phyloP scores from a whole-genome alignment of 2,888 invertebrate genomes.

The Perizoma flavofasciatum region DNA sequence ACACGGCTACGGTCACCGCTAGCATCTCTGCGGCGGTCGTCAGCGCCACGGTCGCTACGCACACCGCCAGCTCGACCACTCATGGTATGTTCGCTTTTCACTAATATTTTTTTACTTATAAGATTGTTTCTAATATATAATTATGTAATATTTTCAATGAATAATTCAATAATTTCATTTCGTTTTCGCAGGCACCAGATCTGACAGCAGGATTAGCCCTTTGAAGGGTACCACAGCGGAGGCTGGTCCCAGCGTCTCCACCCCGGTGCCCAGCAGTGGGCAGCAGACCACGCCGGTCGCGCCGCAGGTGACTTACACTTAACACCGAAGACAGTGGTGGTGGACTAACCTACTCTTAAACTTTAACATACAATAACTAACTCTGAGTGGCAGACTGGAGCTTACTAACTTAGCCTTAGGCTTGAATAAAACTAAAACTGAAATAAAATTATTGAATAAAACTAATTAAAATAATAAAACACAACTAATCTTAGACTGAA shows the following conservation, averaged over 20 bases:
- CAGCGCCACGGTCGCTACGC: constrained; percentile 38
- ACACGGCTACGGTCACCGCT: constrained; percentile 22
- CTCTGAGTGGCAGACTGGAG: neutral
- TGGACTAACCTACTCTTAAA: neutral
- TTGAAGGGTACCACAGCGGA: constrained; percentile 41
- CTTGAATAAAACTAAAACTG: no score
- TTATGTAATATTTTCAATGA: no score
- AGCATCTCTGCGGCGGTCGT: constrained; percentile 28
- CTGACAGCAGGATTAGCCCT: constrained; percentile 37
- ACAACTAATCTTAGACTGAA: no score
- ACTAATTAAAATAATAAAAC: no score
- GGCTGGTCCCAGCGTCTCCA: constrained; percentile 50
- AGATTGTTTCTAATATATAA: no score
- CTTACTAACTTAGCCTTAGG: no score
- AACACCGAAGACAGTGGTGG: neutral
- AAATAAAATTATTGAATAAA: no score
- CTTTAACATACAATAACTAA: neutral
- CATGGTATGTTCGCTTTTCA: constrained; percentile 39
- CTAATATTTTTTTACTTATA: no score
- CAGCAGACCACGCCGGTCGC: constrained; percentile 55
- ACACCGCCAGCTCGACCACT: constrained; percentile 52
- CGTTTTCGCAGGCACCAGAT: neutral
- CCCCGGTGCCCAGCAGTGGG: constrained; percentile 52
- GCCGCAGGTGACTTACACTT: constrained; percentile 54
- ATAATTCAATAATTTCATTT: neutral